Percentiles rank a stretch among this genome's conserved stretches.
phyloP scores from a whole-genome alignment of 2,888 invertebrate species.

The Thumatha senex region DNA sequence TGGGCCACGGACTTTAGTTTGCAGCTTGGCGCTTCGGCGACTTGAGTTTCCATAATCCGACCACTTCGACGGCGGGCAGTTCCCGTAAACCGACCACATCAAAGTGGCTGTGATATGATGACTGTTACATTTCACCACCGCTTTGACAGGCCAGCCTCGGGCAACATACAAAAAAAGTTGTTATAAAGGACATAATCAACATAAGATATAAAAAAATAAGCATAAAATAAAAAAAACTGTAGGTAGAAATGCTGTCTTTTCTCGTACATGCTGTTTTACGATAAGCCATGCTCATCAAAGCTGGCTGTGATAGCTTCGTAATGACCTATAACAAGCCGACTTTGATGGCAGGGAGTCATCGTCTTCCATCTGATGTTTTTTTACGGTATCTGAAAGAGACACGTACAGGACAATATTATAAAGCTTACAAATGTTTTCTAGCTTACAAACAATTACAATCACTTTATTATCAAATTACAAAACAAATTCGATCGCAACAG shows the following conservation, averaged over 20 bases:
- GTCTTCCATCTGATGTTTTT: conserved; percentile 8
- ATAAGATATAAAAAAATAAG: not conserved
- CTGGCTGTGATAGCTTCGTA: conserved; percentile 94
- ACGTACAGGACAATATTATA: not conserved
- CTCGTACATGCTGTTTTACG: conserved; percentile 51
- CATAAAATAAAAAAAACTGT: too few species aligned
- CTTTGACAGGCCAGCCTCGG: conserved; percentile 91
- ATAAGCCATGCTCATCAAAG: conserved; percentile 94
- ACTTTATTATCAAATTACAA: not conserved
- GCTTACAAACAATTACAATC: not conserved
- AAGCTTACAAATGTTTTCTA: not conserved
- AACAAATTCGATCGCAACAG: not conserved
- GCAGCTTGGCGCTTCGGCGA: conserved; percentile 14
- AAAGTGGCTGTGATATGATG: conserved; percentile 99
- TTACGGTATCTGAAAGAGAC: conserved; percentile 19
- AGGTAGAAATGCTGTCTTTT: too few species aligned
- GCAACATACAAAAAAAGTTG: conserved; percentile 39
- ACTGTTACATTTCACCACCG: conserved; percentile 91
- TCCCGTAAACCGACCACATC: conserved; percentile 90
- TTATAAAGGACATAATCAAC: not conserved
- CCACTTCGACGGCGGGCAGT: conserved; percentile 11
- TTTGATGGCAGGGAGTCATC: conserved; percentile 88
- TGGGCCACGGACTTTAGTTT: conserved; percentile 63
- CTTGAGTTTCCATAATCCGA: not conserved
- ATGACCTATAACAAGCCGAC: conserved; percentile 92